Conservation (phyloP, 2,888 invertebrate species). For the Andrena dorsata region DNA sequence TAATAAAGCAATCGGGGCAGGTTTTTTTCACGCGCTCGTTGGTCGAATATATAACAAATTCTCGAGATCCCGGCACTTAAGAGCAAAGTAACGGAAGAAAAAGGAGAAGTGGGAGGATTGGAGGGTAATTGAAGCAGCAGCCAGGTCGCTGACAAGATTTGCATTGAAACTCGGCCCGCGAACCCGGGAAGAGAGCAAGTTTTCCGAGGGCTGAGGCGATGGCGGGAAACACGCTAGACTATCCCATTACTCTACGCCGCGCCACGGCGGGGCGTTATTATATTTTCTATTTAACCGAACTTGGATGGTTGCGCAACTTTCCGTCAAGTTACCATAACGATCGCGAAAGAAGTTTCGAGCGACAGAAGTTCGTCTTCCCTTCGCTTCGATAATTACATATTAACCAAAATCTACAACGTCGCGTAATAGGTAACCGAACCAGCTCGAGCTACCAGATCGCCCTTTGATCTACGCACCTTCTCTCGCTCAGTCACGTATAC, state of each 20-base stretch:
- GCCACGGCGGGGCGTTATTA: constrained; percentile 65
- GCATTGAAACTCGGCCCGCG: constrained; percentile 41
- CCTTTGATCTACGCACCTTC: no score
- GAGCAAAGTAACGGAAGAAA: neutral
- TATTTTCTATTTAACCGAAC: constrained; percentile 76
- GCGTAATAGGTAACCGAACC: constrained; percentile 28
- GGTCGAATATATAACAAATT: constrained; percentile 15
- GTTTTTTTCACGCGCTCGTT: neutral
- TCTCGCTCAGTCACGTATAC: no score
- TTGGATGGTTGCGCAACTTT: constrained; percentile 68
- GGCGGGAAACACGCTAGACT: constrained; percentile 34
- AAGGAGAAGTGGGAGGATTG: neutral
- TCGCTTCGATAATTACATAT: neutral
- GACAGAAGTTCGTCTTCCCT: constrained; percentile 9
- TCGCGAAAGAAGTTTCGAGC: constrained; percentile 38
- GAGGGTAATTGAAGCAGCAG: constrained; percentile 26
- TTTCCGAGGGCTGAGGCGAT: constrained; percentile 49
- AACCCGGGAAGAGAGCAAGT: constrained; percentile 34
- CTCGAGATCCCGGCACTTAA: neutral
- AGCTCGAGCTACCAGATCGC: no score
- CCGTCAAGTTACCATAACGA: constrained; percentile 51
- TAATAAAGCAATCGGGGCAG: neutral
- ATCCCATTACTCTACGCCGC: constrained; percentile 45
- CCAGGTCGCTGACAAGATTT: constrained; percentile 33
- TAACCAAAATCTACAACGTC: neutral